These are phyloP conservation scores for Littorina saxatilis DNA, from an alignment of 1,140 invertebrate genomes.

Conservation along the genomic window DNA sequence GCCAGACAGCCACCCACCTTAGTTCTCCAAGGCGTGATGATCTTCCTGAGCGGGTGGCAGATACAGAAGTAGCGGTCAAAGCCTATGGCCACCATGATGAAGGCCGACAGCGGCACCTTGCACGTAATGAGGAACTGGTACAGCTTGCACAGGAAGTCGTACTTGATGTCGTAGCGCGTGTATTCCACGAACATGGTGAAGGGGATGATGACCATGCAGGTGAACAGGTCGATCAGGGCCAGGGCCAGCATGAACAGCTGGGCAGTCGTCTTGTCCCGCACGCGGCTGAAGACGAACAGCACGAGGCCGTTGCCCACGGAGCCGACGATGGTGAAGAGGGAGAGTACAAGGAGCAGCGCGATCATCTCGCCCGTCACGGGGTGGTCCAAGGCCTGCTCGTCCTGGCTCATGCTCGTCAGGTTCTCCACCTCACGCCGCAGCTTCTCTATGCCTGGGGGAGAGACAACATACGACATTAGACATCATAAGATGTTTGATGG, in stretches of 20 bases:
- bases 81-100: constrained; percentile 74
- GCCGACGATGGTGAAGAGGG: constrained; percentile 60
- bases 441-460: background rate
- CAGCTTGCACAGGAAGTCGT: constrained; percentile 70
- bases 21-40: constrained; percentile 44
- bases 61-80: constrained; percentile 75
- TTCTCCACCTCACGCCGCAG: background rate
- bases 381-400: background rate
- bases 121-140: constrained; percentile 73
- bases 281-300: constrained; percentile 69
- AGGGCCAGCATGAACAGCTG: constrained; percentile 72
- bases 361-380: constrained; percentile 36
- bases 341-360: constrained; percentile 39
- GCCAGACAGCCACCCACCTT: constrained; percentile 25
- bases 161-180: constrained; percentile 56
- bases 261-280: constrained; percentile 68
- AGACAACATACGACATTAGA: background rate
- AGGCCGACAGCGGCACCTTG: constrained; percentile 68
- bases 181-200: constrained; percentile 67
- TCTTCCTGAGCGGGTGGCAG: constrained; percentile 67
- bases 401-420: constrained; percentile 4
- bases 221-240: constrained; percentile 71
- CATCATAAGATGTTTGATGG: too few species aligned
- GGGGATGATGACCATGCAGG: constrained; percentile 70
- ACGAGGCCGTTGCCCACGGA: constrained; percentile 73